Conservation (phyloP, 2,888 invertebrate genomes). For the Lysandra coridon region DNA sequence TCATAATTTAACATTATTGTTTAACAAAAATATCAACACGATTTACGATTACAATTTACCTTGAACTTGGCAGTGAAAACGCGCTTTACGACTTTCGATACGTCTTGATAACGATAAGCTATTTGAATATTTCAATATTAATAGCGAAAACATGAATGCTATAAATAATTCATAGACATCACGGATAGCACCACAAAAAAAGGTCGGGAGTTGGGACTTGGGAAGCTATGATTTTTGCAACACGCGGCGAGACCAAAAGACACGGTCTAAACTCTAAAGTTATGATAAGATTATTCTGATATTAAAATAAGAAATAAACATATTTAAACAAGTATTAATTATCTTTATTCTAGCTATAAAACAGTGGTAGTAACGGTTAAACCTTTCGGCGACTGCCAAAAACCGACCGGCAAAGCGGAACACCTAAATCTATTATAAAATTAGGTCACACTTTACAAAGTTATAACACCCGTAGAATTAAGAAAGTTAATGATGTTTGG, state of each 20-base stretch:
- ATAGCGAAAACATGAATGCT: neutral
- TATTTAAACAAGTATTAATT: constrained; percentile 19
- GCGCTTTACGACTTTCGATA: constrained; percentile 19
- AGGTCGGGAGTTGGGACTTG: neutral
- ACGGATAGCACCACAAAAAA: neutral
- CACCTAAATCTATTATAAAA: constrained; percentile 49
- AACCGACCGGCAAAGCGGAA: constrained; percentile 39
- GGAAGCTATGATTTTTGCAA: constrained; percentile 6
- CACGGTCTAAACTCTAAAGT: neutral
- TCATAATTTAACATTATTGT: neutral
- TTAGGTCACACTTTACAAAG: constrained; percentile 51
- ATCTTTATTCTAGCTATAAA: constrained; percentile 30
- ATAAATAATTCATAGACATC: neutral
- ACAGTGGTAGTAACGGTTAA: constrained; percentile 20
- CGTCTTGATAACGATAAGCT: neutral
- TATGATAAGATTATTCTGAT: neutral
- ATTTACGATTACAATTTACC: neutral
- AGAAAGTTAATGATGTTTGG: neutral
- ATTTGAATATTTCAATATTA: constrained; percentile 5
- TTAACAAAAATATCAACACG: neutral
- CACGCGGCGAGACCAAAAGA: neutral
- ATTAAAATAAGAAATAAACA: neutral
- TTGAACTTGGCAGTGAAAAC: constrained; percentile 17
- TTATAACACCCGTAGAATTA: neutral
- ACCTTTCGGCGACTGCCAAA: constrained; percentile 36